Evolutionary conservation across 2,888 invertebrate genomes (phyloP).

Genomic region (Oxystoma pomonae): DNA sequence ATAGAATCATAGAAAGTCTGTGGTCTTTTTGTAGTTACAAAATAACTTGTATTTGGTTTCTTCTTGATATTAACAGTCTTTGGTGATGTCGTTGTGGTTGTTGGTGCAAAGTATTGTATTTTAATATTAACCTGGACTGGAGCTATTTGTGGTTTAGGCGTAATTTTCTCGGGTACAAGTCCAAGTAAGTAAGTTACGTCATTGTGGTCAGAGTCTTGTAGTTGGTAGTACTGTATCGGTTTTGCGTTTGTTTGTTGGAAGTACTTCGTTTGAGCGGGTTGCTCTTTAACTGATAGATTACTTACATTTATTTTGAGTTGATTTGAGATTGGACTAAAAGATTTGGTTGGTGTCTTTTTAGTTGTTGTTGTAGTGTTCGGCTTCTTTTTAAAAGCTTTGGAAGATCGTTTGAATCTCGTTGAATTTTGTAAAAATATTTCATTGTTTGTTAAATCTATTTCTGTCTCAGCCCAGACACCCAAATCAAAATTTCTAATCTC

Average conservation of each 20-base stretch:
- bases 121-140: slow-evolving; percentile 39
- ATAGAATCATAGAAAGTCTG: neutral
- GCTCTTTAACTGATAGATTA: slow-evolving; percentile 19
- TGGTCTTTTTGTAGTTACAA: slow-evolving; percentile 7
- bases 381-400: slow-evolving; percentile 14
- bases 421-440: slow-evolving; percentile 8
- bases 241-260: slow-evolving; percentile 17
- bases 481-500: slow-evolving; percentile 57
- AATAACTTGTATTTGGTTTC: slow-evolving; percentile 17
- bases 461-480: slow-evolving; percentile 56
- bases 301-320: slow-evolving; percentile 8
- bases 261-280: neutral
- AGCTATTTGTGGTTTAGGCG: slow-evolving; percentile 8
- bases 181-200: slow-evolving; percentile 30
- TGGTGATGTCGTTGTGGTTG: slow-evolving; percentile 16
- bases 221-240: slow-evolving; percentile 14
- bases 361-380: slow-evolving; percentile 21
- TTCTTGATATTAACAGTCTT: slow-evolving; percentile 19
- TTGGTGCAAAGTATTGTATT: slow-evolving; percentile 34
- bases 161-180: slow-evolving; percentile 18
- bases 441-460: slow-evolving; percentile 13
- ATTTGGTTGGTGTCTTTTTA: neutral
- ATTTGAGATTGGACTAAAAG: neutral
- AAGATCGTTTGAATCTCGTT: neutral
- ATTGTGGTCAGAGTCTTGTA: slow-evolving; percentile 19